Percentiles rank a stretch among this genome's conserved stretches.
These are phyloP conservation scores for Drosophila rhopaloa DNA, from an alignment of 1,140 invertebrate genomes.

Conservation along the genomic window DNA sequence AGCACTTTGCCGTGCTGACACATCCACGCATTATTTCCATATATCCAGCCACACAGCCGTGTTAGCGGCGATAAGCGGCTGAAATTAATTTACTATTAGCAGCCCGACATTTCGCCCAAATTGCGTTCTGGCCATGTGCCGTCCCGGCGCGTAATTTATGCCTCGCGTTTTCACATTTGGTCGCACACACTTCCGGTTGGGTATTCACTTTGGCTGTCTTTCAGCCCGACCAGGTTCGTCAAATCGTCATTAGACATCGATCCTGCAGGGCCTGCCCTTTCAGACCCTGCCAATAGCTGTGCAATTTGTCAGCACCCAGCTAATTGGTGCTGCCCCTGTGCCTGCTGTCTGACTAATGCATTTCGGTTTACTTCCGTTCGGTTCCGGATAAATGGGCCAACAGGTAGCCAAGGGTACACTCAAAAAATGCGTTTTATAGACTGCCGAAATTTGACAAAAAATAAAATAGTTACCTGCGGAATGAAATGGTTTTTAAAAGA, in stretches of 20 bases:
- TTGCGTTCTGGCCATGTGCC: constrained; percentile 41
- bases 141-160: constrained; percentile 66
- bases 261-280: constrained; percentile 15
- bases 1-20: constrained; percentile 77
- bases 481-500: too few relatives aligned
- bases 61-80: constrained; percentile 63
- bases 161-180: constrained; percentile 78
- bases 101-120: constrained; percentile 65
- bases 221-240: constrained; percentile 11
- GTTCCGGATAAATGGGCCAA: constrained; percentile 54
- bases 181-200: constrained; percentile 74
- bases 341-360: constrained; percentile 79
- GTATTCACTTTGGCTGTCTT: constrained; percentile 9
- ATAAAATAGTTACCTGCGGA: not conserved
- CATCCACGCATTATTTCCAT: constrained; percentile 59
- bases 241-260: constrained; percentile 49
- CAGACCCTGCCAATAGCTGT: constrained; percentile 68
- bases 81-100: constrained; percentile 82
- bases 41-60: constrained; percentile 4
- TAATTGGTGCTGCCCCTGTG: constrained; percentile 74
- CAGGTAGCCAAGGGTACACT: constrained; percentile 46
- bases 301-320: constrained; percentile 80
- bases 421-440: not conserved
- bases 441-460: not conserved
- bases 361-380: constrained; percentile 69